Percentiles rank a stretch among this genome's conserved stretches.
These are phyloP conservation scores for Adelges cooleyi DNA, from an alignment of 1,140 invertebrate species.

Conservation along the genomic window DNA sequence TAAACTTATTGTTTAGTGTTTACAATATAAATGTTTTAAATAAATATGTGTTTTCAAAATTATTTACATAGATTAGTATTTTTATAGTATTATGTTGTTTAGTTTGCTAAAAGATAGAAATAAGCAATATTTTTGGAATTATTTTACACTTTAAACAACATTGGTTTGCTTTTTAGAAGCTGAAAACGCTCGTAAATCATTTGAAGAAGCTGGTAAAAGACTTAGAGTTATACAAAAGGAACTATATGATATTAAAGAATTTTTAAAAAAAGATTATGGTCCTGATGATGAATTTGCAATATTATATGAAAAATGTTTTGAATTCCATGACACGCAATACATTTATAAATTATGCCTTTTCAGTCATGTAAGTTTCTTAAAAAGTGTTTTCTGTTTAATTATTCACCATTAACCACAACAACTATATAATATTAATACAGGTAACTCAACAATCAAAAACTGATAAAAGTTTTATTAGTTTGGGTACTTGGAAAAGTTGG, in stretches of 20 bases:
- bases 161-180: no score
- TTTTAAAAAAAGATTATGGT: constrained; percentile 79
- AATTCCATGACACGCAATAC: constrained; percentile 87
- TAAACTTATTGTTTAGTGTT: no score
- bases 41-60: no score
- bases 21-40: no score
- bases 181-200: constrained; percentile 62
- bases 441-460: constrained; percentile 72
- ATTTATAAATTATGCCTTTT: constrained; percentile 90
- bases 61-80: no score
- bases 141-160: no score
- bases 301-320: constrained; percentile 83
- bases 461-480: constrained; percentile 65
- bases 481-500: constrained; percentile 90
- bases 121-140: no score
- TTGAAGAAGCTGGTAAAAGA: constrained; percentile 63
- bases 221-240: constrained; percentile 69
- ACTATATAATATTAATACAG: no score
- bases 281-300: constrained; percentile 76
- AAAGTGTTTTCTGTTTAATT: background rate
- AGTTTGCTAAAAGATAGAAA: no score
- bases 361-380: constrained; percentile 51
- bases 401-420: no score
- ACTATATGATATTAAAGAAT: constrained; percentile 63
- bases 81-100: no score